These are phyloP conservation scores for Mongoloraphidia duomilia DNA, from an alignment of 2,888 invertebrate species.

Conservation along the genomic window DNA sequence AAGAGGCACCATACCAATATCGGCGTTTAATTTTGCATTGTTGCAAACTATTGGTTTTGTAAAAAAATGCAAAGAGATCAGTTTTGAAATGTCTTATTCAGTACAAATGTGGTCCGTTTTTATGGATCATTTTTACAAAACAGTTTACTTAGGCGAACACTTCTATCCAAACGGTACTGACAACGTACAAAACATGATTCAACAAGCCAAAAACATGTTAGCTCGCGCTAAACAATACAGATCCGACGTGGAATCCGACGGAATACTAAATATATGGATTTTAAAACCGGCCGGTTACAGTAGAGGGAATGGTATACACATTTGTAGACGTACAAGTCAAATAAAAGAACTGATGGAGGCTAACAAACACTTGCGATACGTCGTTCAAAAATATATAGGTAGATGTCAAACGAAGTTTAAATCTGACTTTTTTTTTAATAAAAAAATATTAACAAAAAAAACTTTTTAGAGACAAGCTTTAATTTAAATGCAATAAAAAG, in stretches of 20 bases:
- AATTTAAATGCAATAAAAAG: no score
- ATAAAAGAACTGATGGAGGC: conserved; percentile 48
- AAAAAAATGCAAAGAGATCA: conserved; percentile 47
- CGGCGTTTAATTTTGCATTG: conserved; percentile 52
- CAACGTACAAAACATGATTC: conserved; percentile 24
- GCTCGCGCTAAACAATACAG: conserved; percentile 41
- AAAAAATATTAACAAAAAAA: no score
- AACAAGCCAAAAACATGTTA: conserved; percentile 39
- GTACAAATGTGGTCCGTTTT: conserved; percentile 54
- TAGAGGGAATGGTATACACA: conserved; percentile 68
- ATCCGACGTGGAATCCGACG: conserved; percentile 57
- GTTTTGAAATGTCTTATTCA: conserved; percentile 28
- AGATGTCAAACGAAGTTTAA: no score
- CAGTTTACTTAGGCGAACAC: conserved; percentile 41
- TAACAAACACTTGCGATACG: conserved; percentile 47
- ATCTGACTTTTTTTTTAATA: no score
- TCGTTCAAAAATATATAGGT: conserved; percentile 88
- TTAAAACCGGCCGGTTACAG: conserved; percentile 74
- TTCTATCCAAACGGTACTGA: conserved; percentile 28
- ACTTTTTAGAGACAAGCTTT: no score
- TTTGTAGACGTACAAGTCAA: conserved; percentile 59
- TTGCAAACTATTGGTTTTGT: conserved; percentile 53
- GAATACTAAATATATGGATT: conserved; percentile 77
- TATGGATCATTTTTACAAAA: conserved; percentile 47
- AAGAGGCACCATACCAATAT: conserved; percentile 38